A percentile compares a stretch with the other conserved stretches of the same genome.
These are phyloP conservation scores for Bradynema listronoti DNA, from an alignment of 1,140 invertebrate species.

Conservation along the genomic window DNA sequence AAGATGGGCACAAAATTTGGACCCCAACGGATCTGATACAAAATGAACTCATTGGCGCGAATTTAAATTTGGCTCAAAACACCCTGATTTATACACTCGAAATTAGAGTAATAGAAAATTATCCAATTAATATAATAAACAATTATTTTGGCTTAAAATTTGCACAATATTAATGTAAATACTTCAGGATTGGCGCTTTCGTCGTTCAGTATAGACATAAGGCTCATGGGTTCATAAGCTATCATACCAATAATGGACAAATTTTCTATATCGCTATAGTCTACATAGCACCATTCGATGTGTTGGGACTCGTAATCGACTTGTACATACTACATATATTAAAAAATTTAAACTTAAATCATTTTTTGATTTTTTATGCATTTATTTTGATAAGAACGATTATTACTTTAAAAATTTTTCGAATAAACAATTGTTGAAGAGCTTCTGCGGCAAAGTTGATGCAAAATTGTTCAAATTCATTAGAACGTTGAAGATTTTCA, in stretches of 20 bases:
- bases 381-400: constrained; percentile 58
- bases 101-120: constrained; percentile 3
- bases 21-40: too few relatives aligned
- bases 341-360: too few relatives aligned
- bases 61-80: too few relatives aligned
- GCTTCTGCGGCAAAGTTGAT: constrained; percentile 99
- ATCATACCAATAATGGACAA: constrained; percentile 92
- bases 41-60: too few relatives aligned
- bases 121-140: constrained; percentile 7
- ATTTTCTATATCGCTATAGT: constrained; percentile 98
- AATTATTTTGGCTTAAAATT: too few relatives aligned
- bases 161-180: constrained; percentile 17
- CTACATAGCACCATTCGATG: constrained; percentile 85
- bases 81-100: too few relatives aligned
- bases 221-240: constrained; percentile 89
- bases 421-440: constrained; percentile 96
- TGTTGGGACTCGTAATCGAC: constrained; percentile 97
- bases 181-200: constrained; percentile 96
- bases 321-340: too few relatives aligned
- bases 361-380: too few relatives aligned
- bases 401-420: constrained; percentile 97
- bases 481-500: constrained; percentile 12
- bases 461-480: constrained; percentile 89
- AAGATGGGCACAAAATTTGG: too few relatives aligned
- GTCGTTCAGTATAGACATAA: constrained; percentile 96